Base-by-base conservation (phyloP, 2,797 vertebrate genomes). In the Cynodonichthys magdalenae region DNA sequence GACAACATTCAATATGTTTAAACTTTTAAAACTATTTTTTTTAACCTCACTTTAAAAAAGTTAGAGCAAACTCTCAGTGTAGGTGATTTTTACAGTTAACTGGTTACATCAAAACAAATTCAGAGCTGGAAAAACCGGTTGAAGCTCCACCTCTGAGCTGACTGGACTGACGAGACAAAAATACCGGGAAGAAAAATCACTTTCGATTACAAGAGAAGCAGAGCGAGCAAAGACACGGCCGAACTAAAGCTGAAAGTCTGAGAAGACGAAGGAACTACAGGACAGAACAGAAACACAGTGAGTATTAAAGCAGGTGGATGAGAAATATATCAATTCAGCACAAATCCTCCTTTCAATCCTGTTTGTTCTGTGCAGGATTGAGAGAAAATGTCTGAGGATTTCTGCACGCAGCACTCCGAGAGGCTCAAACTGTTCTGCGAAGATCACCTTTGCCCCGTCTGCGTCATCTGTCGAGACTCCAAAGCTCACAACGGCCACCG, bases 391-490 rank as follows among this genome's bases (percentile, higher is more conserved):
- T 6, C 24, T 6, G 48, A 50, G 6, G 12, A 20, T 50, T 14
- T 50, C 15, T 71, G 67, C 50, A 41, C 18, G 15, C 7, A 54
- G 15, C 63, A 75, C 41, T 41, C 55, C 41, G 69, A 72, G 53
- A 66, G 53, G 14, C 48, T 66, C 2, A 48, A 34, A 19, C 69
- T 77, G 28, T 72, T 71, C 56, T 77, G 74, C 5, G n/a, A 63
- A 68, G 57, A 77, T 47, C 77, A 81, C 48, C 65, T 66, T 59
- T 28, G 68, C 66, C 68, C 74, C 0, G 69, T 57, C 1, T 81
- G 82, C 45, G 10, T 81, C 2, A 2, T 80, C 54, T 84, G 82
- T 42, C 41, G 67, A 15, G 75, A 79, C 9, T 77, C 80, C 36
- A 77, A 24, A 15, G 49, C 18, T 2, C 81, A 80, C 63, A 36